These are phyloP conservation scores for Cotesia chilonis DNA, from an alignment of 1,140 invertebrate genomes.

Conservation along the genomic window DNA sequence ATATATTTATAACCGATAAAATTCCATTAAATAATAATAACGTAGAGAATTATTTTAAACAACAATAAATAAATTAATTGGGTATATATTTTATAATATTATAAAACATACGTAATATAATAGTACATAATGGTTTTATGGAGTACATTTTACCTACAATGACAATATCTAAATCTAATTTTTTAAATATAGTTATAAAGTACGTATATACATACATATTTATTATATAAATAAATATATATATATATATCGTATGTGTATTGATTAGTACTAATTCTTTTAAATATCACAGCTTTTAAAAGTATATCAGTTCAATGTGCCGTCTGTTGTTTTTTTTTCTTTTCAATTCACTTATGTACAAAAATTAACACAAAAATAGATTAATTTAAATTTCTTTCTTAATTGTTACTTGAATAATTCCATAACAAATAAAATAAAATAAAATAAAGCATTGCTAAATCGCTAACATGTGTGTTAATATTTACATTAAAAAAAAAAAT, in stretches of 20 bases:
- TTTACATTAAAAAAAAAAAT: slow-evolving; percentile 7
- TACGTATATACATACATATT: slow-evolving; percentile 11
- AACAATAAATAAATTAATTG: neutral
- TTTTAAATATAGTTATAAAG: slow-evolving; percentile 16
- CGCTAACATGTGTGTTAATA: neutral
- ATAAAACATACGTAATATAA: neutral
- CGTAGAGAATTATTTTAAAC: neutral
- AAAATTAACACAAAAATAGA: neutral
- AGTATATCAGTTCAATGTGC: slow-evolving; percentile 8
- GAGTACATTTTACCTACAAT: slow-evolving; percentile 9
- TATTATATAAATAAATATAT: slow-evolving; percentile 12
- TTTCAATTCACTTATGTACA: slow-evolving; percentile 8
- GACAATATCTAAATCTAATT: slow-evolving; percentile 11
- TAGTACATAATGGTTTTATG: slow-evolving; percentile 3
- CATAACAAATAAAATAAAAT: neutral
- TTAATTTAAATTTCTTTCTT: neutral
- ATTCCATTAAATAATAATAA: neutral
- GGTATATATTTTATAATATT: neutral
- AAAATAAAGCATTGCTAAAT: neutral
- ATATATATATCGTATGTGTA: neutral
- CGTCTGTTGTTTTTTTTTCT: neutral
- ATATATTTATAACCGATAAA: neutral
- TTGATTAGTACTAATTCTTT: slow-evolving; percentile 32
- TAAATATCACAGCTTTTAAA: slow-evolving; percentile 42
- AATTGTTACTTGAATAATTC: slow-evolving; percentile 29